A percentile compares a stretch with the other conserved stretches of the same genome.
phyloP scores from a whole-genome alignment of 2,797 vertebrate species.

The Columba guinea region DNA sequence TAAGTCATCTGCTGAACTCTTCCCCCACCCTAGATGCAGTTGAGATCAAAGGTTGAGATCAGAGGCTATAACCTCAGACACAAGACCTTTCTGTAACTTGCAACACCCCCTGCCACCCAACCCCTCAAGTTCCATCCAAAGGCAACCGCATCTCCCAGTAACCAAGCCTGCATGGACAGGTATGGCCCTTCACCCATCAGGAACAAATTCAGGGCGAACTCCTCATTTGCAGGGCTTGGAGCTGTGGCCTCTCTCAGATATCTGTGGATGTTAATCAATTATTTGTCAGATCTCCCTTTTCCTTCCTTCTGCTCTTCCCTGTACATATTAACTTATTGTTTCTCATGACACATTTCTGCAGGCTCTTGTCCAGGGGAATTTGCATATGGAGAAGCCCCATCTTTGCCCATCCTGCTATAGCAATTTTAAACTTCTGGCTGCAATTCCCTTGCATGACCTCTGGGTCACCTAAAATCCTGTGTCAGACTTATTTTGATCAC shows the following conservation, averaged over 20 bases:
- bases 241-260: not conserved
- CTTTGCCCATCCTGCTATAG: not conserved
- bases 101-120: not conserved
- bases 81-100: not conserved
- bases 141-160: not conserved
- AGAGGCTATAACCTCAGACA: not conserved
- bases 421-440: not conserved
- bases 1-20: not conserved
- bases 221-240: not conserved
- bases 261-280: not conserved
- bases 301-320: not conserved
- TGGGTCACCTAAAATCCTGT: not conserved
- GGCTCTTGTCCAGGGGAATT: not conserved
- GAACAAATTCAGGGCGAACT: not conserved
- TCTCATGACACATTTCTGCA: not conserved
- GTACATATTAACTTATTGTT: slow-evolving; percentile 32
- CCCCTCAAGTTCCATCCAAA: not conserved
- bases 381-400: not conserved
- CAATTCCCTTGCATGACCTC: not conserved
- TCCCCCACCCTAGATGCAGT: not conserved
- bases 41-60: slow-evolving; percentile 36
- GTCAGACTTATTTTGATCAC: not conserved
- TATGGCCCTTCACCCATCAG: not conserved
- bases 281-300: not conserved
- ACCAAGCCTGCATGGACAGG: not conserved